A percentile compares a stretch with the other conserved stretches of the same genome.
Evolutionary conservation across 2,797 vertebrate species (phyloP).

Genomic region (Muraenolepis orangiensis): DNA sequence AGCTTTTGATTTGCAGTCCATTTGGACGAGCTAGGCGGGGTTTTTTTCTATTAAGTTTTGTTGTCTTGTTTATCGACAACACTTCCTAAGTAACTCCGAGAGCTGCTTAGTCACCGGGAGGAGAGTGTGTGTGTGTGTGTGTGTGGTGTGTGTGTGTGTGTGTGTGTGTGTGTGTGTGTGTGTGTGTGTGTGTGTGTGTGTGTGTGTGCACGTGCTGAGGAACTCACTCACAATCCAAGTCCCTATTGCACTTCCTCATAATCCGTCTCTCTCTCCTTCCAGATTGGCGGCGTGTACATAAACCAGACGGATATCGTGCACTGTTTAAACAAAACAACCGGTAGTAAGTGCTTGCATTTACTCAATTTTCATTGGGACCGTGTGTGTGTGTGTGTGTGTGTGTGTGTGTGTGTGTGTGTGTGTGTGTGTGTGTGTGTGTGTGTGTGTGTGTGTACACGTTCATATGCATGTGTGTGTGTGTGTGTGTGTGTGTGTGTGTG

Average conservation of each 20-base stretch:
- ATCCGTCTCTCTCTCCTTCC: neutral
- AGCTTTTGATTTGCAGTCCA: neutral
- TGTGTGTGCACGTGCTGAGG: neutral
- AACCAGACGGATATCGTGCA: slow-evolving; percentile 23
- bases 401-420: too few species aligned
- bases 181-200: too few species aligned
- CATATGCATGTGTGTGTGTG: too few species aligned
- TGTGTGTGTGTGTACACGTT: too few species aligned
- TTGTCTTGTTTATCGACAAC: neutral
- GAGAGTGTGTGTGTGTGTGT: neutral
- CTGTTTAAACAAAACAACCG: slow-evolving; percentile 39
- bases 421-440: too few species aligned
- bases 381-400: too few species aligned
- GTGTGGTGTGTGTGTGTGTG: too few species aligned
- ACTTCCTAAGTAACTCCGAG: neutral
- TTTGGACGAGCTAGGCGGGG: neutral
- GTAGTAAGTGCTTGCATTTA: slow-evolving; percentile 11
- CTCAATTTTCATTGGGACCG: neutral
- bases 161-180: too few species aligned
- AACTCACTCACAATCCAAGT: neutral
- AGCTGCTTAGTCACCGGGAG: neutral
- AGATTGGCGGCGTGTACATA: neutral
- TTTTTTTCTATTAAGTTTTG: neutral
- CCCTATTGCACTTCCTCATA: neutral
- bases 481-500: too few species aligned